Conservation (phyloP, 2,888 invertebrate genomes). For the Smittia sp. region DNA sequence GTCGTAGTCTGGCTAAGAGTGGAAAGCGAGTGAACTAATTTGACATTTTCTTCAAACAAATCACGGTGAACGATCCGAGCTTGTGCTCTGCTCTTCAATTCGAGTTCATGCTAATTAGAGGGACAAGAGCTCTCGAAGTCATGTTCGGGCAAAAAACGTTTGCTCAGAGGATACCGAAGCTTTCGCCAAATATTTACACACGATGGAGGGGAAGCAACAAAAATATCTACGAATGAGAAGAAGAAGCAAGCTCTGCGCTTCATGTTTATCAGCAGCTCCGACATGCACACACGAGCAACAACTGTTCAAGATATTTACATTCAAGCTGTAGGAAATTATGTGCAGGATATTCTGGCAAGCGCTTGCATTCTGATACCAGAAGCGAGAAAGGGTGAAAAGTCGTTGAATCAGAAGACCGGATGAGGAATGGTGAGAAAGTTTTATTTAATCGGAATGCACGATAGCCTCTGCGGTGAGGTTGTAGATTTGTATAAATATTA, state of each 20-base stretch:
- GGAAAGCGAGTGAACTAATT: slow-evolving; percentile 14
- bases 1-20: neutral
- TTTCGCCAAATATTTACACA: slow-evolving; percentile 21
- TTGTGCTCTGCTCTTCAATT: neutral
- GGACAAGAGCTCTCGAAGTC: neutral
- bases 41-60: slow-evolving; percentile 27
- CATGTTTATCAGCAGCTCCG: neutral
- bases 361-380: neutral
- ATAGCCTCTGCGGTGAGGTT: neutral
- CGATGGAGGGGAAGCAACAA: neutral
- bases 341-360: neutral
- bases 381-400: neutral
- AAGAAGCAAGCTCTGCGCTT: neutral
- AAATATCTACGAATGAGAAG: neutral
- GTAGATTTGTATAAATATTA: slow-evolving; percentile 1
- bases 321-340: neutral
- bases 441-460: slow-evolving; percentile 1
- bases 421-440: neutral
- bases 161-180: neutral
- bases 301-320: neutral
- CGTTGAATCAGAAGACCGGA: neutral
- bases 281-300: slow-evolving; percentile 6
- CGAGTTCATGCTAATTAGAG: neutral
- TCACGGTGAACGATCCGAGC: neutral
- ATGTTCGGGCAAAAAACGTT: neutral